Conservation (phyloP, 2,797 vertebrate genomes). For the Anguilla marmorata region DNA sequence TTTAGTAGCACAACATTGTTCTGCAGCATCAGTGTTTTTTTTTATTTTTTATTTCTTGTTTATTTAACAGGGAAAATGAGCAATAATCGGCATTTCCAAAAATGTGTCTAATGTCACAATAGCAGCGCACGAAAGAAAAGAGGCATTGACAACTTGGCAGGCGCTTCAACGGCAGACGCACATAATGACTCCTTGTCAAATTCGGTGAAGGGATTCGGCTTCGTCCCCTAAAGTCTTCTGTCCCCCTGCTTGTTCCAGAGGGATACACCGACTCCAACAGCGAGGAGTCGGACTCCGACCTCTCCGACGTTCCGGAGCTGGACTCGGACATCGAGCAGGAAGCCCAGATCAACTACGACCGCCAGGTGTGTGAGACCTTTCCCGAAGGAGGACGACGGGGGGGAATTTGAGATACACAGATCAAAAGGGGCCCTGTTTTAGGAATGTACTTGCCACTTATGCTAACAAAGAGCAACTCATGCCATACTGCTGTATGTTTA, state of each 20-base stretch:
- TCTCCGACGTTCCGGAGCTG: conserved; percentile 76
- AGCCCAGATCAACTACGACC: conserved; percentile 91
- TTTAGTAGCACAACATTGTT: neutral
- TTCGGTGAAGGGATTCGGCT: neutral
- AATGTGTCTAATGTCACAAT: neutral
- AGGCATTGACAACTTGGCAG: neutral
- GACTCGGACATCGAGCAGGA: conserved; percentile 98
- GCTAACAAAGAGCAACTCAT: neutral
- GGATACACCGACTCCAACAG: conserved; percentile 72
- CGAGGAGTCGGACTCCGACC: conserved; percentile 79
- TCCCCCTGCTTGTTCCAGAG: conserved; percentile 31
- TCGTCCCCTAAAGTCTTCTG: neutral
- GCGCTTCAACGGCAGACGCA: neutral
- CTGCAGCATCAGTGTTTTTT: neutral
- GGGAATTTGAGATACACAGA: neutral
- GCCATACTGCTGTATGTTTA: neutral
- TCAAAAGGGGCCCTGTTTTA: neutral
- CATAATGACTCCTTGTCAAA: neutral
- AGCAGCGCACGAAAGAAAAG: neutral
- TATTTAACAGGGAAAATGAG: neutral
- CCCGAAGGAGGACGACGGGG: neutral
- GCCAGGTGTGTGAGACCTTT: conserved; percentile 77
- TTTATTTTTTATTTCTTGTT: neutral
- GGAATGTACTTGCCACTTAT: neutral
- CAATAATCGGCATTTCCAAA: neutral